phyloP scores from a whole-genome alignment of 2,113 vertebrate genomes.

The Ardeotis arabs region DNA sequence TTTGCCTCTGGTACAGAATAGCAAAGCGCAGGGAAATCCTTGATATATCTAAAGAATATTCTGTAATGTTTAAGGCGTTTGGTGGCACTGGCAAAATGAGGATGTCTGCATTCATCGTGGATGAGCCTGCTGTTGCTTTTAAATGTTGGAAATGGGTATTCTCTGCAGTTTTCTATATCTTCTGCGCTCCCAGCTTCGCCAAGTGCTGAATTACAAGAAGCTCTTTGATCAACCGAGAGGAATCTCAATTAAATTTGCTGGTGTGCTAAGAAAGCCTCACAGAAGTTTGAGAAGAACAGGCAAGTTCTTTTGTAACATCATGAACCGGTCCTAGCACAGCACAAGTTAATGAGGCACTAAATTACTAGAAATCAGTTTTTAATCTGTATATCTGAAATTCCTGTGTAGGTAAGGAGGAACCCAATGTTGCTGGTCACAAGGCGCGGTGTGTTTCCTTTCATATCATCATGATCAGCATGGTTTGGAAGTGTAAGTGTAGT shows the following conservation, averaged over 20 bases:
- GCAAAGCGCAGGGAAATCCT: no score
- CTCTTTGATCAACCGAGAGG: background rate
- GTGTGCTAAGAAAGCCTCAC: background rate
- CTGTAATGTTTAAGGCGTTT: background rate
- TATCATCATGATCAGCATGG: background rate
- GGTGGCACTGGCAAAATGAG: background rate
- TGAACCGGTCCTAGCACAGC: background rate
- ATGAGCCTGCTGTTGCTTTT: background rate
- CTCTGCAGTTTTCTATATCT: background rate
- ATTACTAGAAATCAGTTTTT: background rate
- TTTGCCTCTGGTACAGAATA: background rate
- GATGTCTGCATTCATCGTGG: background rate
- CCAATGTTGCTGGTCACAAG: background rate
- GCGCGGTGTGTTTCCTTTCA: background rate
- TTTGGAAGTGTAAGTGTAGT: background rate
- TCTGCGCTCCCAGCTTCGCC: background rate
- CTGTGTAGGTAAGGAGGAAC: background rate
- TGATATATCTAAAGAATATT: background rate
- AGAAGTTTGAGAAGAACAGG: background rate
- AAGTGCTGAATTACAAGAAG: background rate
- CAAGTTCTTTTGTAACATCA: background rate
- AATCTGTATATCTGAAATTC: background rate
- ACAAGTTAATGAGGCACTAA: rapidly evolving
- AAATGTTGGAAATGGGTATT: background rate
- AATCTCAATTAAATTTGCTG: background rate